A percentile compares a stretch with the other conserved stretches of the same genome.
These are phyloP conservation scores for Tapera naevia DNA, from an alignment of 2,797 vertebrate species.

Conservation along the genomic window DNA sequence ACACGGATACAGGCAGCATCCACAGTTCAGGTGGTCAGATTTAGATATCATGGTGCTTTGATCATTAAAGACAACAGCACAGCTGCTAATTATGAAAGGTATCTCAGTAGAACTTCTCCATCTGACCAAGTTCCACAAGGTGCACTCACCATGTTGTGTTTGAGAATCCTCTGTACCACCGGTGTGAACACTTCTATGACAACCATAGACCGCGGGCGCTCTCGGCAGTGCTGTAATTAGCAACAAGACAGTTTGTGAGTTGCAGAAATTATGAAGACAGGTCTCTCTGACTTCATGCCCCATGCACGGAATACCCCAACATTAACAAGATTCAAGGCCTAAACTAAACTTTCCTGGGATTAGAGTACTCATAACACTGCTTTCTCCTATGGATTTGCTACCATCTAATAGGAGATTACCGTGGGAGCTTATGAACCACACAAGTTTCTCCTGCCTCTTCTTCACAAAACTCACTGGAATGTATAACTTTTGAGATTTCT, in stretches of 20 bases:
- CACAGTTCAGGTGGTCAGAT: background rate
- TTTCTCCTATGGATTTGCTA: background rate
- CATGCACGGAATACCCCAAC: background rate
- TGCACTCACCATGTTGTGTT: slow-evolving; percentile 96
- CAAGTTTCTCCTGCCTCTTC: accelerated
- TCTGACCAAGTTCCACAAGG: accelerated
- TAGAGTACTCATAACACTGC: accelerated
- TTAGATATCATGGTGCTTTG: background rate
- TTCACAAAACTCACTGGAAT: background rate
- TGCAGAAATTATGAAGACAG: background rate
- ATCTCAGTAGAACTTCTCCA: background rate
- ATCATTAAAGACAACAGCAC: background rate
- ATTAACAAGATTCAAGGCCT: background rate
- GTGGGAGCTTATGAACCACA: background rate
- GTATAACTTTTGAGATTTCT: background rate
- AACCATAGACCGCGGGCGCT: slow-evolving; percentile 97
- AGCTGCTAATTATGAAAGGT: background rate
- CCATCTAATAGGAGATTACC: background rate
- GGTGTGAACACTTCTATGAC: slow-evolving; percentile 99
- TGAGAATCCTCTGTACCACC: slow-evolving; percentile 98
- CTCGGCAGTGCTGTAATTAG: slow-evolving; percentile 91
- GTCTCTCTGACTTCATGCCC: background rate
- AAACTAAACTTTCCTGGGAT: background rate
- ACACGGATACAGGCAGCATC: accelerated
- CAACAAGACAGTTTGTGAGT: background rate